phyloP scores from a whole-genome alignment of 1,140 invertebrate genomes.

The Lethrus apterus region DNA sequence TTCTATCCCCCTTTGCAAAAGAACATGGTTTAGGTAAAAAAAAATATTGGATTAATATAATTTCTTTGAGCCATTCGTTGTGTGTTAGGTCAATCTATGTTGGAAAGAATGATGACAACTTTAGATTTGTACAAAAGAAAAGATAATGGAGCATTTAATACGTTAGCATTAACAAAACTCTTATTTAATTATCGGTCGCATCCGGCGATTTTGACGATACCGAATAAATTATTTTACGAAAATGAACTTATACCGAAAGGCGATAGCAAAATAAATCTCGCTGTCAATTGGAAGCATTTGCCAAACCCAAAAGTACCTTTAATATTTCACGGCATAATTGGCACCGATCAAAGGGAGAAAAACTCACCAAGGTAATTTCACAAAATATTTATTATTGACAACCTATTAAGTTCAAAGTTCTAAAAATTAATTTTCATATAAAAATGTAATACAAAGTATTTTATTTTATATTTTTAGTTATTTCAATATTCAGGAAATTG shows the following conservation, averaged over 20 bases:
- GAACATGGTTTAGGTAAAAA: slow-evolving; percentile 57
- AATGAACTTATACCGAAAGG: slow-evolving; percentile 47
- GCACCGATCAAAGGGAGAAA: slow-evolving; percentile 59
- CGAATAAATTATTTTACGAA: slow-evolving; percentile 80
- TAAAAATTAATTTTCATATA: background rate
- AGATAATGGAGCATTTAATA: slow-evolving; percentile 52
- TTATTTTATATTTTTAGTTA: slow-evolving; percentile 43
- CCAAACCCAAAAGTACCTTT: slow-evolving; percentile 53
- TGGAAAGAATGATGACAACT: slow-evolving; percentile 34
- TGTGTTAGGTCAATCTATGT: slow-evolving; percentile 35
- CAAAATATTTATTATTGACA: slow-evolving; percentile 72
- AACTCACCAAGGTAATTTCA: slow-evolving; percentile 75
- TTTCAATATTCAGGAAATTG: slow-evolving; percentile 56
- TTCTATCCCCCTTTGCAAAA: slow-evolving; percentile 57
- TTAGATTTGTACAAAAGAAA: slow-evolving; percentile 35
- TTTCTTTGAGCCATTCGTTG: slow-evolving; percentile 56
- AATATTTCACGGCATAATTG: slow-evolving; percentile 73
- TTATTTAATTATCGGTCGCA: slow-evolving; percentile 74
- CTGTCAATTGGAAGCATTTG: slow-evolving; percentile 37
- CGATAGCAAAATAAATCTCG: slow-evolving; percentile 23
- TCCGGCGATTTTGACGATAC: slow-evolving; percentile 63
- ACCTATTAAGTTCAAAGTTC: slow-evolving; percentile 45
- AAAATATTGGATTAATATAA: slow-evolving; percentile 41
- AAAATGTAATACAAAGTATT: background rate
- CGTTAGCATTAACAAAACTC: slow-evolving; percentile 61